phyloP scores from a whole-genome alignment of 2,113 vertebrate genomes.

The Mellivora capensis region DNA sequence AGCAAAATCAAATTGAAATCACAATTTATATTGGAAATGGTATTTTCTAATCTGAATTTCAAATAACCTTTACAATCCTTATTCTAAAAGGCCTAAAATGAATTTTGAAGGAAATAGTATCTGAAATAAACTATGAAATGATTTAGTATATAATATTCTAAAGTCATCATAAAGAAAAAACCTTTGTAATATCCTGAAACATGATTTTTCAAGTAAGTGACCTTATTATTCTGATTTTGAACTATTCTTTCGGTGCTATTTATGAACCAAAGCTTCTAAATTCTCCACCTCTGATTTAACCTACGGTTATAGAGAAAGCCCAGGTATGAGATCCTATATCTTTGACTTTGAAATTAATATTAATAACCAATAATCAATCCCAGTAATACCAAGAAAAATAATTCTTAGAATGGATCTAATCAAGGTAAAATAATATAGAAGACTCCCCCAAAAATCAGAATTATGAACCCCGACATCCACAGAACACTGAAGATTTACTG shows the following conservation, averaged over 20 bases:
- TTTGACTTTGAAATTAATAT: conserved; percentile 6
- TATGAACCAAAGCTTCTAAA: not conserved
- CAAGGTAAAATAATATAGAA: not conserved
- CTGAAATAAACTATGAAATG: conserved; percentile 14
- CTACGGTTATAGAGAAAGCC: not conserved
- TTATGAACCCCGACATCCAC: not conserved
- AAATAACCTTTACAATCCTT: not conserved
- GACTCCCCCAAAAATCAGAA: not conserved
- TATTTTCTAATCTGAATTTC: conserved; percentile 20
- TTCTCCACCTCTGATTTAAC: not conserved
- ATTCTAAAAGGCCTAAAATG: conserved; percentile 27
- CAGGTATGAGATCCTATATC: not conserved
- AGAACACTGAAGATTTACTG: not conserved
- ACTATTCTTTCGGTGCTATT: not conserved
- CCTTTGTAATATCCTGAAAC: not conserved
- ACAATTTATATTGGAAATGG: not conserved
- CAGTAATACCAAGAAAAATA: not conserved
- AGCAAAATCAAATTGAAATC: not conserved
- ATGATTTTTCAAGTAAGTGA: not conserved
- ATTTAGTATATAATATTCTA: not conserved
- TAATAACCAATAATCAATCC: not conserved
- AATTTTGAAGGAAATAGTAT: conserved; percentile 36
- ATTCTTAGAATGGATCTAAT: not conserved
- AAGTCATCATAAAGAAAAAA: not conserved
- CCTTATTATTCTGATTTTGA: not conserved